phyloP scores from a whole-genome alignment of 2,888 invertebrate genomes.

The Trichopoda pennipes region DNA sequence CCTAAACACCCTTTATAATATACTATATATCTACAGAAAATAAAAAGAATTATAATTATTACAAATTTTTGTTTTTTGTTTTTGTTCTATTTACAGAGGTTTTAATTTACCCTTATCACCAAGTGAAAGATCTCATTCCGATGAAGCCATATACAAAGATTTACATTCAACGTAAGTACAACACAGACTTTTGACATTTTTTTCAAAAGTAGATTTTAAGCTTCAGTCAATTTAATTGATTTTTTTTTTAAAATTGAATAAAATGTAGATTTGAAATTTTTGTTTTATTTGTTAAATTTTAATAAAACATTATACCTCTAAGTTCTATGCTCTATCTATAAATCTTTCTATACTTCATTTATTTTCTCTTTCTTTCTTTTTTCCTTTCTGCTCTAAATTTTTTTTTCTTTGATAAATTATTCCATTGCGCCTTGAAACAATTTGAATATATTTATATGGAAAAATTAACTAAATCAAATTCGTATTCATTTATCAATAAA shows the following conservation, averaged over 20 bases:
- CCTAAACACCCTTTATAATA: too few relatives aligned
- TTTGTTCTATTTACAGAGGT: constrained; percentile 83
- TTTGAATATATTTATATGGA: constrained; percentile 6
- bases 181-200: background rate
- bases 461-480: constrained; percentile 8
- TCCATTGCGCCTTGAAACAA: constrained; percentile 51
- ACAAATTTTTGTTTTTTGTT: background rate
- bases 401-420: constrained; percentile 15
- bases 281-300: constrained; percentile 1
- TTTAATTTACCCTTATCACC: constrained; percentile 86
- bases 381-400: constrained; percentile 38
- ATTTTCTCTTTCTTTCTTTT: constrained; percentile 34
- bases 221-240: constrained; percentile 21
- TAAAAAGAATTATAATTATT: background rate
- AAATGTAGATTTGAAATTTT: constrained; percentile 36
- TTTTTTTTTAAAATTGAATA: background rate
- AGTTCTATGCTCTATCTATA: constrained; percentile 32
- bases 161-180: constrained; percentile 89
- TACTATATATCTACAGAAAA: too few relatives aligned
- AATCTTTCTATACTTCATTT: constrained; percentile 48
- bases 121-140: constrained; percentile 86
- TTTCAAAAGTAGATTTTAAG: constrained; percentile 11
- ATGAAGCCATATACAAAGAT: constrained; percentile 92
- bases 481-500: background rate
- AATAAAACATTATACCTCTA: constrained; percentile 19